A percentile compares a stretch with the other conserved stretches of the same genome.
These are phyloP conservation scores for Drosophila pectinifera DNA, from an alignment of 1,140 invertebrate genomes.

Conservation along the genomic window DNA sequence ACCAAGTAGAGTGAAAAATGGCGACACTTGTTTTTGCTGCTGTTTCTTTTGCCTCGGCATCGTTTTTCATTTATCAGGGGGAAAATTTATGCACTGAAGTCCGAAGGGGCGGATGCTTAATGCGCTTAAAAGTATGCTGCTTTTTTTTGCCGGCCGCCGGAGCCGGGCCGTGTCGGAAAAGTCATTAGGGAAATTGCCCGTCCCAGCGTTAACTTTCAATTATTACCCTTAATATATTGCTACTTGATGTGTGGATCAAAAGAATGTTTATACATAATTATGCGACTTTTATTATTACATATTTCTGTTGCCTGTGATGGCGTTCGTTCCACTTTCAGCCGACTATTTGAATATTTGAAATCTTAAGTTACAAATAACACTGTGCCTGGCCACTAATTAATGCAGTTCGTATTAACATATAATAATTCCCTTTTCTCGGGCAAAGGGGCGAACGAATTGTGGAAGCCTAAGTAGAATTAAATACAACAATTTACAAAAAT, in stretches of 20 bases:
- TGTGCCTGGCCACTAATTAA: slow-evolving; percentile 8
- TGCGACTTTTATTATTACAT: slow-evolving; percentile 59
- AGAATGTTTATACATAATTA: slow-evolving; percentile 47
- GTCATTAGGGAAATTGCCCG: slow-evolving; percentile 74
- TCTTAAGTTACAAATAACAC: slow-evolving; percentile 27
- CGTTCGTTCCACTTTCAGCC: slow-evolving; percentile 10
- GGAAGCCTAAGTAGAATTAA: slow-evolving; percentile 37
- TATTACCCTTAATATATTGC: slow-evolving; percentile 21
- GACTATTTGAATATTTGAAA: slow-evolving; percentile 14
- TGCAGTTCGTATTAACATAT: background rate
- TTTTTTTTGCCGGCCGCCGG: slow-evolving; percentile 28
- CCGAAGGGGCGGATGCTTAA: slow-evolving; percentile 61
- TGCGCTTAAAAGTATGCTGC: slow-evolving; percentile 65
- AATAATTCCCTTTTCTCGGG: slow-evolving; percentile 1
- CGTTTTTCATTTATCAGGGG: slow-evolving; percentile 75
- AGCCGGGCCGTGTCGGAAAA: slow-evolving; percentile 38
- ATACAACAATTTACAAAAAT: slow-evolving; percentile 61
- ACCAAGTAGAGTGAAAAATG: slow-evolving; percentile 57
- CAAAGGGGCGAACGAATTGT: too few relatives aligned
- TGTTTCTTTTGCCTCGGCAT: slow-evolving; percentile 36
- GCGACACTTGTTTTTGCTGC: slow-evolving; percentile 68
- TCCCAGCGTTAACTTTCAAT: slow-evolving; percentile 54
- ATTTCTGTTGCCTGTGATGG: slow-evolving; percentile 17
- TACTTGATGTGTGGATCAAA: slow-evolving; percentile 11
- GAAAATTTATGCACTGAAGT: slow-evolving; percentile 70